Percentiles rank a stretch among this genome's conserved stretches.
These are phyloP conservation scores for Terebella lapidaria DNA, from an alignment of 2,888 invertebrate species.

Conservation along the genomic window DNA sequence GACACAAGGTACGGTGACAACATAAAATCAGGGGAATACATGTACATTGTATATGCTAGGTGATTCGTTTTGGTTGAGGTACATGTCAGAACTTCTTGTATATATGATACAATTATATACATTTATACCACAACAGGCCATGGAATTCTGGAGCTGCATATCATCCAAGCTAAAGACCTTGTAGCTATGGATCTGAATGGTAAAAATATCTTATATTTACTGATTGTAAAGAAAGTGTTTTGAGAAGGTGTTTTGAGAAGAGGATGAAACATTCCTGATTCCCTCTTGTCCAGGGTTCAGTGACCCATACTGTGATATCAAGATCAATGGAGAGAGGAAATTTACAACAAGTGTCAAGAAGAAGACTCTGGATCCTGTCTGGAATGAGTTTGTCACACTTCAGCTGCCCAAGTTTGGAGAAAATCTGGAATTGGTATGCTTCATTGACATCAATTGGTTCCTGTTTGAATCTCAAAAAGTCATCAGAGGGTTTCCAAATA, in stretches of 20 bases:
- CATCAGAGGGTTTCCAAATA: background rate
- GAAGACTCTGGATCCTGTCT: slow-evolving; percentile 58
- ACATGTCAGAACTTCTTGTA: too few relatives aligned
- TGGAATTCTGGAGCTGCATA: slow-evolving; percentile 55
- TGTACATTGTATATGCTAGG: too few relatives aligned
- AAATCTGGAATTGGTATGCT: slow-evolving; percentile 56
- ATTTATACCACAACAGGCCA: slow-evolving; percentile 19
- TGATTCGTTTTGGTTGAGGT: too few relatives aligned
- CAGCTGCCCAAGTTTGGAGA: slow-evolving; percentile 54
- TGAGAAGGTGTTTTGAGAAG: too few relatives aligned
- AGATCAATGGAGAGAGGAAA: slow-evolving; percentile 55
- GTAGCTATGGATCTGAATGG: slow-evolving; percentile 59
- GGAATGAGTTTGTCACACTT: slow-evolving; percentile 59
- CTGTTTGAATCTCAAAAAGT: background rate
- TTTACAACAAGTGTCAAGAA: slow-evolving; percentile 58
- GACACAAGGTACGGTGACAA: too few relatives aligned
- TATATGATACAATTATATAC: too few relatives aligned
- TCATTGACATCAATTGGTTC: background rate
- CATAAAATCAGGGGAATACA: too few relatives aligned
- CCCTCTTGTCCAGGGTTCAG: slow-evolving; percentile 54
- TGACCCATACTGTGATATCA: slow-evolving; percentile 58
- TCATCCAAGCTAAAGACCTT: slow-evolving; percentile 56
- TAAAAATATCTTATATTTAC: too few relatives aligned
- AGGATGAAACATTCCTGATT: too few relatives aligned
- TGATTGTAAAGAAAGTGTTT: too few relatives aligned